Percentiles rank a stretch among this genome's conserved stretches.
Evolutionary conservation across 2,888 invertebrate species (phyloP).

Genomic region (Sinohyriopsis cumingii): DNA sequence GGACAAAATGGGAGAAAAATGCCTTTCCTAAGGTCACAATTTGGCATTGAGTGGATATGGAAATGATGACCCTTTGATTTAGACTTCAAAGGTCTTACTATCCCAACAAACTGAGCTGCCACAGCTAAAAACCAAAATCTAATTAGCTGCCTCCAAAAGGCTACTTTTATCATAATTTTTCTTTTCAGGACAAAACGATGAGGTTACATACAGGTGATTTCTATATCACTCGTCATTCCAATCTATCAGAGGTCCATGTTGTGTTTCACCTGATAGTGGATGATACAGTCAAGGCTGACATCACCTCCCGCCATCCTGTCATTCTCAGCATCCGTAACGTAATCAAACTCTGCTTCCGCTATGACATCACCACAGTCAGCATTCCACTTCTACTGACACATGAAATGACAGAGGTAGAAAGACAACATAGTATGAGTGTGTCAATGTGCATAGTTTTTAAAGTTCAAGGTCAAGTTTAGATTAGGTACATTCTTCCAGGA

Average conservation of each 20-base stretch:
- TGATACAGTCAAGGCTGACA: conserved; percentile 81
- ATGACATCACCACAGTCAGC: conserved; percentile 93
- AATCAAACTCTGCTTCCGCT: conserved; percentile 93
- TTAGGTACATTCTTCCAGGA: too few species aligned
- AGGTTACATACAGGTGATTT: conserved; percentile 67
- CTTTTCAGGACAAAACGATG: conserved; percentile 53
- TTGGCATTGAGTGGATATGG: too few species aligned
- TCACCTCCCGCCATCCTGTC: conserved; percentile 95
- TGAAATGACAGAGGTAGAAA: conserved; percentile 90
- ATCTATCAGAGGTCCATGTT: conserved; percentile 93
- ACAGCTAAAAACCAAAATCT: too few species aligned
- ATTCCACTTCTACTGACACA: conserved; percentile 94
- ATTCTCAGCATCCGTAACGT: conserved; percentile 96
- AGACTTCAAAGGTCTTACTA: too few species aligned
- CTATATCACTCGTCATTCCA: conserved; percentile 82
- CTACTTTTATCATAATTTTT: neutral
- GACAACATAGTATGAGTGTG: neutral
- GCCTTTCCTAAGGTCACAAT: too few species aligned
- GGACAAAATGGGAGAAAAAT: too few species aligned
- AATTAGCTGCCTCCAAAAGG: neutral
- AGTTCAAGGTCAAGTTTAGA: too few species aligned
- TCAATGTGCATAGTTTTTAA: too few species aligned
- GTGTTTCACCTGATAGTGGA: conserved; percentile 96
- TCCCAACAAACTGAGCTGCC: too few species aligned
- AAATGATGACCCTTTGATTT: too few species aligned